Evolutionary conservation across 2,113 vertebrate genomes (phyloP).

Genomic region (Pardalotus punctatus): DNA sequence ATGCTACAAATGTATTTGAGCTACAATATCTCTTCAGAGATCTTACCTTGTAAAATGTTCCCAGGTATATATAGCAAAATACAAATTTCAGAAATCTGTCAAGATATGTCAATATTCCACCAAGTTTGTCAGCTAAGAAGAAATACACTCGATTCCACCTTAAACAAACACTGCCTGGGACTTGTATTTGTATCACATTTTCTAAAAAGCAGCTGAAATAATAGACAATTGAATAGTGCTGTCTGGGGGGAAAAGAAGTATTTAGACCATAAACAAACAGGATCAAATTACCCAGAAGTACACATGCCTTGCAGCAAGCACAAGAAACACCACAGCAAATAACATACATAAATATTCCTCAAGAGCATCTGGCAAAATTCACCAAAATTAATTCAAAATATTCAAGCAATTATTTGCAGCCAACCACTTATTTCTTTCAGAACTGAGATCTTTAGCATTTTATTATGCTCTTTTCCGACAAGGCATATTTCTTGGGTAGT

Average conservation of each 20-base stretch:
- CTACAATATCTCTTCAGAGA: background rate
- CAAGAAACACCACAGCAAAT: background rate
- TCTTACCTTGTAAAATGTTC: background rate
- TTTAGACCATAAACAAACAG: background rate
- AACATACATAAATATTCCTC: background rate
- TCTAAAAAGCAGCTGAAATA: background rate
- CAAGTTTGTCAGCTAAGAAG: background rate
- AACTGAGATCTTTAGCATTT: background rate
- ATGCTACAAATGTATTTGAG: background rate
- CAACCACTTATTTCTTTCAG: background rate
- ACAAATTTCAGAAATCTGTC: background rate
- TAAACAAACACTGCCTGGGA: background rate
- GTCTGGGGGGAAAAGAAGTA: background rate
- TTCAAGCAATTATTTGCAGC: background rate
- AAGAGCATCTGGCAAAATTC: constrained; percentile 8
- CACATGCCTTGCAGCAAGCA: background rate
- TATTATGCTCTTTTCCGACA: background rate
- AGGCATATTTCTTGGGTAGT: background rate
- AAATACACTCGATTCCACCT: background rate
- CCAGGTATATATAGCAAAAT: background rate
- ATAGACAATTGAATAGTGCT: background rate
- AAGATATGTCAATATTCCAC: background rate
- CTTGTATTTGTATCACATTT: accelerated
- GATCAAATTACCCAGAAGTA: background rate
- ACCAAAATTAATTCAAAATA: background rate